Conservation (phyloP, 2,113 vertebrate species). For the Cheirogaleus medius region DNA sequence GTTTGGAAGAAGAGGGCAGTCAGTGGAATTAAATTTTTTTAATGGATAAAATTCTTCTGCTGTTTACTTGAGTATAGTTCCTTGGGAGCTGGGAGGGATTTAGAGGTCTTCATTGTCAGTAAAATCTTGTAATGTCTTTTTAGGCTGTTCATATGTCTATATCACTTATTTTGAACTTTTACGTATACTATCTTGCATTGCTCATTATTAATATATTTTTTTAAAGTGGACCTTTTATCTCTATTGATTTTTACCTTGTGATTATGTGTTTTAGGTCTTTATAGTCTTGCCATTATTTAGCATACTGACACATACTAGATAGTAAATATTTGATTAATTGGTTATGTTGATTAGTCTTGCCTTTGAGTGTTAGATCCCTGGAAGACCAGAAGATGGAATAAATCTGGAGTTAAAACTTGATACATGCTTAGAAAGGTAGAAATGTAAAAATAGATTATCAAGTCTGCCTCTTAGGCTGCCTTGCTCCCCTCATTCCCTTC, state of each 20-base stretch:
- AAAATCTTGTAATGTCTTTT: not conserved
- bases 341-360: not conserved
- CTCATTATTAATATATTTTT: not conserved
- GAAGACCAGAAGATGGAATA: conserved; percentile 23
- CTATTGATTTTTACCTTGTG: conserved; percentile 2
- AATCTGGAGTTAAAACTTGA: not conserved
- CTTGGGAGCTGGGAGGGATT: not conserved
- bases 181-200: not conserved
- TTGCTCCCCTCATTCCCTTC: not conserved
- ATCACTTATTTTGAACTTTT: conserved; percentile 16
- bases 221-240: not conserved
- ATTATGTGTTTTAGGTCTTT: conserved; percentile 38
- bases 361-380: not conserved
- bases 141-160: not conserved
- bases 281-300: not conserved
- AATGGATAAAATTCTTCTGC: not conserved
- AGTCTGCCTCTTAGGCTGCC: not conserved
- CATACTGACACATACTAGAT: not conserved
- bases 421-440: not conserved
- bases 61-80: not conserved
- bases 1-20: not conserved
- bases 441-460: not conserved
- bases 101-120: not conserved
- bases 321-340: conserved; percentile 42
- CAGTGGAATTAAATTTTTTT: conserved; percentile 6